phyloP scores from a whole-genome alignment of 1,140 invertebrate species.

The Alviniconcha marisindica region DNA sequence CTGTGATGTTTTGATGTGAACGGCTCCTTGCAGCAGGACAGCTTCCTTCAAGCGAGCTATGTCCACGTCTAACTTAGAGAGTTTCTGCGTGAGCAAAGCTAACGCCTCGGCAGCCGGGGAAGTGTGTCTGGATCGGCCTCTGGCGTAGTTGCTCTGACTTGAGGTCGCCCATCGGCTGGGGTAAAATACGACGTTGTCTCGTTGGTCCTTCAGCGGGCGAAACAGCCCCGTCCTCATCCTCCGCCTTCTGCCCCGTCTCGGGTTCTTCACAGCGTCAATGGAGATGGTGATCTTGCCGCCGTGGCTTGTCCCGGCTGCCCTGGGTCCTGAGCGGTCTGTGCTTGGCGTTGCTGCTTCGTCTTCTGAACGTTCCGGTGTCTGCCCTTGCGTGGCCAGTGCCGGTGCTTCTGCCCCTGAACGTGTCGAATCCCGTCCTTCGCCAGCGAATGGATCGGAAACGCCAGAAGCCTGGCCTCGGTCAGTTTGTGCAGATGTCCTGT shows the following conservation, averaged over 20 bases:
- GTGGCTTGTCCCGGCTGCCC: neutral
- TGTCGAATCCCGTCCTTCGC: neutral
- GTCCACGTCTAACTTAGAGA: conserved; percentile 19
- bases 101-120: neutral
- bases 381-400: neutral
- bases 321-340: too few species aligned
- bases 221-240: neutral
- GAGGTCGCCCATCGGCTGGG: neutral
- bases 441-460: neutral
- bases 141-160: neutral
- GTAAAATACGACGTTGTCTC: neutral
- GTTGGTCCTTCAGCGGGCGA: neutral
- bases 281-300: conserved; percentile 16
- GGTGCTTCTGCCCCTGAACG: neutral
- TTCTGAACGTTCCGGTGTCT: neutral
- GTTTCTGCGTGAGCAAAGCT: neutral
- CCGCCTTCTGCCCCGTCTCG: neutral
- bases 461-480: neutral
- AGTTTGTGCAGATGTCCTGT: too few species aligned
- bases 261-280: conserved; percentile 3
- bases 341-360: neutral
- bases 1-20: conserved; percentile 29
- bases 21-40: conserved; percentile 20
- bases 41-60: conserved; percentile 23
- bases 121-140: neutral